phyloP scores from a whole-genome alignment of 2,888 invertebrate species.

The Leucophenga montana region DNA sequence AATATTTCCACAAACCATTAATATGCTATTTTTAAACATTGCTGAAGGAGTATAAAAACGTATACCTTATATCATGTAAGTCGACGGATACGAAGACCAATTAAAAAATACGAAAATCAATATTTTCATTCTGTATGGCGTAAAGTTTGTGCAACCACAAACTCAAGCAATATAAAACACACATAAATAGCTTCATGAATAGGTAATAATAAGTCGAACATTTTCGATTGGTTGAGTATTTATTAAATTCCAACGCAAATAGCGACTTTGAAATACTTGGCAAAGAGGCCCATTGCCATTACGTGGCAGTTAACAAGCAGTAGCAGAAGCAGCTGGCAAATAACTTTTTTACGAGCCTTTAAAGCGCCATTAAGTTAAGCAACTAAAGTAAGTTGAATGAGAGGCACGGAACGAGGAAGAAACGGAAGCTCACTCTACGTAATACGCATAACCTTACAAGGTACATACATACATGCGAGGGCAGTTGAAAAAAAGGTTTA shows the following conservation, averaged over 20 bases:
- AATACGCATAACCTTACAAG: not conserved
- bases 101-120: conserved; percentile 8
- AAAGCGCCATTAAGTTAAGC: conserved; percentile 9
- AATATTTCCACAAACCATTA: no score
- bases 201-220: not conserved
- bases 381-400: not conserved
- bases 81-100: not conserved
- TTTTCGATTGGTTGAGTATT: not conserved
- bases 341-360: not conserved
- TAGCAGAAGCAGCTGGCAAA: not conserved
- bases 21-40: not conserved
- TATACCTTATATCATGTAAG: conserved; percentile 2
- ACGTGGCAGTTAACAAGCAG: no score
- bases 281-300: no score
- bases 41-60: not conserved
- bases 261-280: not conserved
- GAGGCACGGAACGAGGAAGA: not conserved
- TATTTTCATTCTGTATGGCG: conserved; percentile 4
- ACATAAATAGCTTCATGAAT: conserved; percentile 2
- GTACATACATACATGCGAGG: no score
- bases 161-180: not conserved
- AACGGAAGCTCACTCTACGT: not conserved
- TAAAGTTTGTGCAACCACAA: not conserved
- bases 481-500: no score
- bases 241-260: conserved; percentile 10